phyloP scores from a whole-genome alignment of 2,888 invertebrate species.

The Cylindroiulus punctatus region DNA sequence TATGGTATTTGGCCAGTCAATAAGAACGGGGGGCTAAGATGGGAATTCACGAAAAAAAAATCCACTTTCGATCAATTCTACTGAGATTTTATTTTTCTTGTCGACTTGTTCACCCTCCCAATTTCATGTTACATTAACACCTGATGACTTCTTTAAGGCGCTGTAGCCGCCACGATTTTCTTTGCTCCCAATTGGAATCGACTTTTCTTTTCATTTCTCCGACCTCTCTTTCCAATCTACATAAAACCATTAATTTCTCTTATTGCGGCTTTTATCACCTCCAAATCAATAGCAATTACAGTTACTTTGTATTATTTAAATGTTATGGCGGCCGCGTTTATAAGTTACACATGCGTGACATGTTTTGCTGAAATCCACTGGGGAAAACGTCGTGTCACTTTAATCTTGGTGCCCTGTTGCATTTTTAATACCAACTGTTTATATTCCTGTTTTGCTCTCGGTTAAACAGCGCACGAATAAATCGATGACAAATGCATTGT shows the following conservation, averaged over 20 bases:
- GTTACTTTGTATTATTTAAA: conserved; percentile 20
- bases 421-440: conserved; percentile 38
- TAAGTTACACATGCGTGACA: conserved; percentile 31
- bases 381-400: conserved; percentile 23
- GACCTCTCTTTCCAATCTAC: not conserved
- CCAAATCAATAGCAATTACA: conserved; percentile 15
- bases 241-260: conserved; percentile 3
- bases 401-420: conserved; percentile 27
- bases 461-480: conserved; percentile 15
- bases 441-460: conserved; percentile 13
- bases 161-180: not conserved
- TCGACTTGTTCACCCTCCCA: not conserved
- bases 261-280: conserved; percentile 38
- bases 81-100: not conserved
- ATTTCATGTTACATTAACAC: conserved; percentile 15
- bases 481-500: conserved; percentile 34
- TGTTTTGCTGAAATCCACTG: not conserved
- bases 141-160: conserved; percentile 42
- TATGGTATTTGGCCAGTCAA: conserved; percentile 23
- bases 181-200: not conserved
- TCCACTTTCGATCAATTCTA: not conserved
- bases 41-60: not conserved
- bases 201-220: conserved; percentile 6
- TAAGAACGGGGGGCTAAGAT: not conserved
- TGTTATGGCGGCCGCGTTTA: not conserved